Evolutionary conservation across 2,797 vertebrate genomes (phyloP).

Genomic region (Onychomys arenicola): DNA sequence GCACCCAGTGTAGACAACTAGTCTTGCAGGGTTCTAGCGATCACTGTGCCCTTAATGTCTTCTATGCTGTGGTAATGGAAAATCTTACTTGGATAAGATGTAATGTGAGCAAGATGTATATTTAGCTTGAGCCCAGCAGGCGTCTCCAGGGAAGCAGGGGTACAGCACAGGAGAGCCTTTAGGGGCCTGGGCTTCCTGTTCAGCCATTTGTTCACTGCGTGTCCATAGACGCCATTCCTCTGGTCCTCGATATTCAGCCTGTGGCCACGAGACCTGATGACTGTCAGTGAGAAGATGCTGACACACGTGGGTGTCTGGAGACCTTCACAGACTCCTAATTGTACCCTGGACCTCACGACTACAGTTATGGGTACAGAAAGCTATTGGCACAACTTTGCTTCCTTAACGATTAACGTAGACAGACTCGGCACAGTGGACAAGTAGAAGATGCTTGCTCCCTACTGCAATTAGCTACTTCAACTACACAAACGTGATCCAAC

Average conservation of each 20-base stretch:
- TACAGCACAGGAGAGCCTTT: slow-evolving; percentile 11
- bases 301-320: slow-evolving; percentile 30
- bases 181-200: slow-evolving; percentile 3
- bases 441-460: slow-evolving; percentile 26
- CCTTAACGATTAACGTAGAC: slow-evolving; percentile 64
- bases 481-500: neutral
- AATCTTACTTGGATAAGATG: slow-evolving; percentile 79
- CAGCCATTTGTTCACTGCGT: neutral
- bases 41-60: slow-evolving; percentile 64
- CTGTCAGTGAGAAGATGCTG: neutral
- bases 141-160: slow-evolving; percentile 35
- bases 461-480: slow-evolving; percentile 23
- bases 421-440: slow-evolving; percentile 53
- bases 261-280: neutral
- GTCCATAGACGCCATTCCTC: neutral
- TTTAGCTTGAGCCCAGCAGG: slow-evolving; percentile 71
- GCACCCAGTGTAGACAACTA: slow-evolving; percentile 34
- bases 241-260: slow-evolving; percentile 24
- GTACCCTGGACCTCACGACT: slow-evolving; percentile 12
- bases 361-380: slow-evolving; percentile 41
- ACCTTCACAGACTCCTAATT: slow-evolving; percentile 39
- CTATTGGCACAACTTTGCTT: slow-evolving; percentile 55
- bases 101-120: slow-evolving; percentile 80
- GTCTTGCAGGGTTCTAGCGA: slow-evolving; percentile 58
- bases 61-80: slow-evolving; percentile 79